These are phyloP conservation scores for Acrobasis consociella DNA, from an alignment of 2,888 invertebrate genomes.

Conservation along the genomic window DNA sequence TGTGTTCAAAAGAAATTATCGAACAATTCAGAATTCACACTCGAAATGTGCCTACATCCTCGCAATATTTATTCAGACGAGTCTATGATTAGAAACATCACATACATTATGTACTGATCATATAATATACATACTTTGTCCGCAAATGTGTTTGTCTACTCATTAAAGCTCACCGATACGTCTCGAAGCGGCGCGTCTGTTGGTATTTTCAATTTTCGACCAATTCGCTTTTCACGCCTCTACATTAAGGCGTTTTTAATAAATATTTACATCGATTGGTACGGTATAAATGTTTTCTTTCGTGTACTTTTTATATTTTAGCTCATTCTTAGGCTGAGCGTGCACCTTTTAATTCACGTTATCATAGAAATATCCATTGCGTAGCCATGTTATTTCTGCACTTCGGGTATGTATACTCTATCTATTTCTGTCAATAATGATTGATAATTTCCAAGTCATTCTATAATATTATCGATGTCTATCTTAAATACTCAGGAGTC, in stretches of 20 bases:
- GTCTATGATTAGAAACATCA: slow-evolving; percentile 17
- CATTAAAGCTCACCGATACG: slow-evolving; percentile 28
- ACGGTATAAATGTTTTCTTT: slow-evolving; percentile 14
- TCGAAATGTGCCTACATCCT: background rate
- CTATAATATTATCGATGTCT: too few relatives aligned
- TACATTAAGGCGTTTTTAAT: slow-evolving; percentile 42
- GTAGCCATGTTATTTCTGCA: too few relatives aligned
- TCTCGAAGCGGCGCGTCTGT: slow-evolving; percentile 36
- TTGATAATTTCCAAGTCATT: too few relatives aligned
- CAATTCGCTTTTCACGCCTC: slow-evolving; percentile 65
- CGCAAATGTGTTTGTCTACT: slow-evolving; percentile 38
- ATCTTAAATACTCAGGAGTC: too few relatives aligned
- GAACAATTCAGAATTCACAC: background rate
- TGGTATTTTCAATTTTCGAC: slow-evolving; percentile 62
- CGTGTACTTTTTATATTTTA: background rate
- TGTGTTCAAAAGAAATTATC: slow-evolving; percentile 2
- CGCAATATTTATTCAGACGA: slow-evolving; percentile 16
- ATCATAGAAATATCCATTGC: too few relatives aligned
- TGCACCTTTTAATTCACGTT: background rate
- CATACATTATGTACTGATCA: slow-evolving; percentile 16
- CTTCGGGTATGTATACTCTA: too few relatives aligned
- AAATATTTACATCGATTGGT: slow-evolving; percentile 35
- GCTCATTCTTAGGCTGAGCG: background rate
- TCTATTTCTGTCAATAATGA: too few relatives aligned
- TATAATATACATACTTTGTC: slow-evolving; percentile 25